Conservation (phyloP, 2,113 vertebrate genomes). For the Jacana jacana region DNA sequence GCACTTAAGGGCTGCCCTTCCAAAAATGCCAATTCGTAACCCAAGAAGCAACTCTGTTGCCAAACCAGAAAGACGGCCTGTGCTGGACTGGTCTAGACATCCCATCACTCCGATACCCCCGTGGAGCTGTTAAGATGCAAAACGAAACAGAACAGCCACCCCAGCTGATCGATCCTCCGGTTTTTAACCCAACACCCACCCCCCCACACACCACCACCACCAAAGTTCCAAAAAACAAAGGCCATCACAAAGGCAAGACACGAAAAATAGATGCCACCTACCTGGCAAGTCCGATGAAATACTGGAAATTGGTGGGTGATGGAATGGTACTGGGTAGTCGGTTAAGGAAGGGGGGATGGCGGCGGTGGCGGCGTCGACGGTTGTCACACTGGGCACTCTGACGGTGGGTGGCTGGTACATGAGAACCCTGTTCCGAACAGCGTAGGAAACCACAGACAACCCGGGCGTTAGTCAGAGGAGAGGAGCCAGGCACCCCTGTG, state of each 20-base stretch:
- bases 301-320: conserved; percentile 85
- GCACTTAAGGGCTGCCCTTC: not conserved
- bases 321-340: conserved; percentile 92
- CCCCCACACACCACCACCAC: not conserved
- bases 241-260: not conserved
- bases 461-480: conserved; percentile 24
- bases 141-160: not conserved
- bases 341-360: conserved; percentile 86
- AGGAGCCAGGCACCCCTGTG: not conserved
- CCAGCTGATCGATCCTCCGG: not conserved
- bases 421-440: conserved; percentile 84
- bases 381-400: conserved; percentile 84
- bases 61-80: not conserved
- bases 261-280: conserved; percentile 64
- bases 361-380: conserved; percentile 83
- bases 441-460: conserved; percentile 59
- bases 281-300: conserved; percentile 94
- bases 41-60: not conserved
- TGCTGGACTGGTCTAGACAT: not conserved
- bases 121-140: no score
- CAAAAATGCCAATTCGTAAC: not conserved
- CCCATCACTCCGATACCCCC: no score
- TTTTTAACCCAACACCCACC: not conserved
- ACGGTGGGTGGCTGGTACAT: conserved; percentile 89
- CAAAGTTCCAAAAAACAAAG: no score